These are phyloP conservation scores for Phymatocera aterrima DNA, from an alignment of 2,888 invertebrate genomes.

Conservation along the genomic window DNA sequence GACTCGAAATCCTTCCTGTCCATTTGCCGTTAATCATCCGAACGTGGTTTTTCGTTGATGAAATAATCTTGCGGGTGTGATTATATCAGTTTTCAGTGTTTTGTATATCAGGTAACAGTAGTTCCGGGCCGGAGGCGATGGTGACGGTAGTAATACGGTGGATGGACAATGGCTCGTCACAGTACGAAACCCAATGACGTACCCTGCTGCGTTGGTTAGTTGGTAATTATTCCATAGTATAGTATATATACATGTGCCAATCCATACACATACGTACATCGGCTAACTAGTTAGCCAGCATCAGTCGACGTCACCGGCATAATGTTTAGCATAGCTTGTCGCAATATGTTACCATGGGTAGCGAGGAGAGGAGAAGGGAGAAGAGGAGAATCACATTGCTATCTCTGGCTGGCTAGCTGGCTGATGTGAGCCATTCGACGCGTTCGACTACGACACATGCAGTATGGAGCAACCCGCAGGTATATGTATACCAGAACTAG, in stretches of 20 bases:
- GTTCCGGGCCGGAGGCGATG: constrained; percentile 57
- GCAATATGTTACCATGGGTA: constrained; percentile 68
- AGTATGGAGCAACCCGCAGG: too few relatives aligned
- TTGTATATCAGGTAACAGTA: constrained; percentile 52
- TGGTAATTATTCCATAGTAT: constrained; percentile 65
- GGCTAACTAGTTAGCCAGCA: constrained; percentile 61
- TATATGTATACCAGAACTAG: not conserved
- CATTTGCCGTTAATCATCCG: not conserved
- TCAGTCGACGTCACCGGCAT: constrained; percentile 67
- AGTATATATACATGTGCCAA: constrained; percentile 33
- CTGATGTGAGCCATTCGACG: constrained; percentile 9
- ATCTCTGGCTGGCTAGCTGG: constrained; percentile 14
- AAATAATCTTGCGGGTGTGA: not conserved
- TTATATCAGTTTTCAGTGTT: constrained; percentile 56
- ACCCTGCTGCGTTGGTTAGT: constrained; percentile 64
- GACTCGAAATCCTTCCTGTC: not conserved
- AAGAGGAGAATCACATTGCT: constrained; percentile 35
- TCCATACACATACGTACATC: too few relatives aligned
- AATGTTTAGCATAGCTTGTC: constrained; percentile 72
- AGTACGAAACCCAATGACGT: constrained; percentile 68
- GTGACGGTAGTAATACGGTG: constrained; percentile 41
- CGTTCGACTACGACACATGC: not conserved
- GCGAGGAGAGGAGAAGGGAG: too few relatives aligned
- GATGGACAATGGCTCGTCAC: constrained; percentile 63
- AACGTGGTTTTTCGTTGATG: not conserved